phyloP scores from a whole-genome alignment of 1,140 invertebrate genomes.

The Bactericera cockerelli region DNA sequence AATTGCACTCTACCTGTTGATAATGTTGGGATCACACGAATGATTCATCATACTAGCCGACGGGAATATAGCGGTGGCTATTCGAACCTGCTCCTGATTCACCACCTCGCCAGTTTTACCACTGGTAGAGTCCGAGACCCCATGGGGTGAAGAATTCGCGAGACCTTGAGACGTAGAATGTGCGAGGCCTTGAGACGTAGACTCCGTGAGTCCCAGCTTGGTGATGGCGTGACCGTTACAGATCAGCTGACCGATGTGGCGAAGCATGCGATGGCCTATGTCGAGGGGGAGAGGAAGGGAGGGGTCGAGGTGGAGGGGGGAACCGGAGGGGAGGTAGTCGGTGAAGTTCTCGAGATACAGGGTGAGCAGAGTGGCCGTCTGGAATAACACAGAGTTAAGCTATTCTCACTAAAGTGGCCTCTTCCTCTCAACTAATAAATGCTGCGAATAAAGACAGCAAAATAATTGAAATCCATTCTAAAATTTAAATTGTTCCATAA shows the following conservation, averaged over 20 bases:
- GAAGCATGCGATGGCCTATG: constrained; percentile 46
- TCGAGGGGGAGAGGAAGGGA: constrained; percentile 29
- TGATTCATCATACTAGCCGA: constrained; percentile 84
- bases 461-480: too few species aligned
- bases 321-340: constrained; percentile 22
- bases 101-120: constrained; percentile 16
- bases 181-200: too few species aligned
- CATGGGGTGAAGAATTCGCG: too few species aligned
- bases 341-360: constrained; percentile 37
- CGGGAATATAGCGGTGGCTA: constrained; percentile 72
- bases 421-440: too few species aligned
- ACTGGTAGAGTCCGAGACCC: constrained; percentile 16
- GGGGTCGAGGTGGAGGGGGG: not conserved
- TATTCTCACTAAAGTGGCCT: too few species aligned
- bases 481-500: too few species aligned
- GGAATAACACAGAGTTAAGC: too few species aligned
- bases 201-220: constrained; percentile 26
- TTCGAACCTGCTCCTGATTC: constrained; percentile 36
- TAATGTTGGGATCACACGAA: constrained; percentile 70
- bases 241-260: constrained; percentile 57
- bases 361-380: constrained; percentile 41
- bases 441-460: too few species aligned
- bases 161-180: too few species aligned
- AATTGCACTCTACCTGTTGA: constrained; percentile 64
- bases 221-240: constrained; percentile 64